Evolutionary conservation across 2,888 invertebrate species (phyloP).

Genomic region (Cantharis rustica): DNA sequence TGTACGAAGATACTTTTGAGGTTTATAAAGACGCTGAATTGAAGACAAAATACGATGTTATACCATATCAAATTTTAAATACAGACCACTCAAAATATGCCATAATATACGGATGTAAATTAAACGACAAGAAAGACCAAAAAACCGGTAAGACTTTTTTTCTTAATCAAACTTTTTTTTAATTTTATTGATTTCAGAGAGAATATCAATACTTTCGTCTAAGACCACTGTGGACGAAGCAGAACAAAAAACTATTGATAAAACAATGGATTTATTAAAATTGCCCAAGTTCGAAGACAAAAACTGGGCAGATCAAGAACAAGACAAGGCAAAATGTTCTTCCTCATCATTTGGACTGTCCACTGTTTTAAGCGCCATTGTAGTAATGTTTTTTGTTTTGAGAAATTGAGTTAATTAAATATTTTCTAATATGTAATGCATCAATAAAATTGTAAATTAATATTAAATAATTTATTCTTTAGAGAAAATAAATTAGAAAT

Average conservation of each 20-base stretch:
- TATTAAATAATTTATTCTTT: background rate
- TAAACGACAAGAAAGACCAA: background rate
- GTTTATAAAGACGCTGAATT: too few species aligned
- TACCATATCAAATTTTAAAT: constrained; percentile 4
- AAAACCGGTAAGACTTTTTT: background rate
- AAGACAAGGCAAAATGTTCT: background rate
- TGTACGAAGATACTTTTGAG: too few species aligned
- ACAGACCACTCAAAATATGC: constrained; percentile 26
- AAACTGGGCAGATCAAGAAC: background rate
- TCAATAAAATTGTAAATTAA: background rate
- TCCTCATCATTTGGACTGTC: background rate
- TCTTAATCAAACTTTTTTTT: background rate
- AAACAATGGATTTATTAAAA: too few species aligned
- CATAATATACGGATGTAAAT: constrained; percentile 17
- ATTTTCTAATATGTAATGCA: background rate
- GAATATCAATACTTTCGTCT: background rate
- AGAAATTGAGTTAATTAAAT: background rate
- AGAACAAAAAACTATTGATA: too few species aligned
- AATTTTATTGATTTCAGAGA: constrained; percentile 2
- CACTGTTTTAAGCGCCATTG: background rate
- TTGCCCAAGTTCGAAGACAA: too few species aligned
- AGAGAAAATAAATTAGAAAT: background rate
- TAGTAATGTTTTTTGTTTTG: background rate
- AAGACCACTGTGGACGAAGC: too few species aligned
- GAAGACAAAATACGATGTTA: too few species aligned